These are phyloP conservation scores for Xestia xanthographa DNA, from an alignment of 2,888 invertebrate genomes.

Conservation along the genomic window DNA sequence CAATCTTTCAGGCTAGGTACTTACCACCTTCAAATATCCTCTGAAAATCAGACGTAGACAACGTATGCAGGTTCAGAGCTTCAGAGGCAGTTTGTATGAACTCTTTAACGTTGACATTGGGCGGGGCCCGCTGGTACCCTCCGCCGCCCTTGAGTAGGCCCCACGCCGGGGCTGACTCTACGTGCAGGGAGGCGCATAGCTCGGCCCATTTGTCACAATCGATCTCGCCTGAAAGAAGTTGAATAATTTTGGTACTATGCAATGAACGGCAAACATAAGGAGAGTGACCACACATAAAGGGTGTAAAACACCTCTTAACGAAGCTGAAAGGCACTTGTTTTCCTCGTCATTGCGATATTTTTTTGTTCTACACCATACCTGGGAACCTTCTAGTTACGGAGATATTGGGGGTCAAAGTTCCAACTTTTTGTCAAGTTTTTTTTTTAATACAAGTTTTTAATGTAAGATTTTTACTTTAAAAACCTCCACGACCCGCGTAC, in stretches of 20 bases:
- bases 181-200: conserved; percentile 91
- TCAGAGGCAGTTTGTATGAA: conserved; percentile 70
- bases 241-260: background rate
- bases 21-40: conserved; percentile 89
- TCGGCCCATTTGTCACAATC: conserved; percentile 91
- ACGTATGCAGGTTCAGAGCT: conserved; percentile 89
- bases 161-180: conserved; percentile 92
- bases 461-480: too few species aligned
- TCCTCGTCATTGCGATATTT: too few species aligned
- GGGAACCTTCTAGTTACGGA: too few species aligned
- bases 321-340: too few species aligned
- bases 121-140: conserved; percentile 92
- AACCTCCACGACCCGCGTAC: too few species aligned
- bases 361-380: too few species aligned
- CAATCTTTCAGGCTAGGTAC: conserved; percentile 11
- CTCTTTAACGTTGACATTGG: conserved; percentile 81
- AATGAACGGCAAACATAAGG: too few species aligned
- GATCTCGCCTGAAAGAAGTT: conserved; percentile 88
- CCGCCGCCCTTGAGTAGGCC: conserved; percentile 94
- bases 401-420: too few species aligned
- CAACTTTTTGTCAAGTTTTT: too few species aligned
- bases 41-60: conserved; percentile 91
- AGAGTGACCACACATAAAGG: too few species aligned
- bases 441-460: too few species aligned
- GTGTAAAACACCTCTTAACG: too few species aligned